Percentiles rank a stretch among this genome's conserved stretches.
These are phyloP conservation scores for Micoletzkya japonica DNA, from an alignment of 2,888 invertebrate genomes.

Conservation along the genomic window DNA sequence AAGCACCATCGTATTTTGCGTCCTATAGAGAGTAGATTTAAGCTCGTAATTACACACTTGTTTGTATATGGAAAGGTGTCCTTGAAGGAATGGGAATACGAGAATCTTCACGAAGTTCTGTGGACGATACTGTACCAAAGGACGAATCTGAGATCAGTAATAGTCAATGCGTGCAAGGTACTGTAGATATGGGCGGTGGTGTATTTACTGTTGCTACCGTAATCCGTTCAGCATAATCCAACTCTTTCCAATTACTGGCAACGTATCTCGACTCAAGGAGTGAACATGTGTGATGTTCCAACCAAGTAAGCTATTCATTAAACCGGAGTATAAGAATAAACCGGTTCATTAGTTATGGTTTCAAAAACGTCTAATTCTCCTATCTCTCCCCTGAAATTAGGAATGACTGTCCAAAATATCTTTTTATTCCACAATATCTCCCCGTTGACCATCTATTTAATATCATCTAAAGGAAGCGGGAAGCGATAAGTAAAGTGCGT, in stretches of 20 bases:
- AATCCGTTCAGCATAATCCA: background rate
- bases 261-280: background rate
- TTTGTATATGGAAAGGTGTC: background rate
- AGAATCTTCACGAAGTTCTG: constrained; percentile 48
- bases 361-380: background rate
- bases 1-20: too few species aligned
- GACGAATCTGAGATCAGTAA: constrained; percentile 35
- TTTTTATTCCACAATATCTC: too few species aligned
- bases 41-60: too few species aligned
- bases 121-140: constrained; percentile 48
- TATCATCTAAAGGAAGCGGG: too few species aligned
- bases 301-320: constrained; percentile 1
- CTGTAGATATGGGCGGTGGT: background rate
- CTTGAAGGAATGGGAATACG: constrained; percentile 41
- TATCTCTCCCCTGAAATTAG: too few species aligned
- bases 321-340: background rate
- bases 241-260: too few species aligned
- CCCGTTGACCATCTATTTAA: too few species aligned
- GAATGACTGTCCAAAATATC: too few species aligned
- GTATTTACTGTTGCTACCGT: background rate
- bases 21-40: too few species aligned
- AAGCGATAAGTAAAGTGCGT: too few species aligned
- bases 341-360: background rate
- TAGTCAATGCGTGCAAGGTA: constrained; percentile 3
- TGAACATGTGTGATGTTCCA: constrained; percentile 6